phyloP scores from a whole-genome alignment of 2,888 invertebrate genomes.

The Uloborus plumipes region DNA sequence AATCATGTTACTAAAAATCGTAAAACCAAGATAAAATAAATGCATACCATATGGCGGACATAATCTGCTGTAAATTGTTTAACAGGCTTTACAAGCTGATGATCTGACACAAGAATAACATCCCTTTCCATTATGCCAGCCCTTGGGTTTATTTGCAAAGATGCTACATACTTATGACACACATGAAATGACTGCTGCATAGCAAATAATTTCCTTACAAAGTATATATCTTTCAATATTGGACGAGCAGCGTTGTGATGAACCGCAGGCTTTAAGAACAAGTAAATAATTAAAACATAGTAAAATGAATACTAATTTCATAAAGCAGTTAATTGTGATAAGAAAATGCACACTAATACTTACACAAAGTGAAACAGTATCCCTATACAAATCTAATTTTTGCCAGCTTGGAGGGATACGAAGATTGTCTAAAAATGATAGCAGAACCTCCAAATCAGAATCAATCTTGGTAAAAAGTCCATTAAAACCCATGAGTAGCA shows the following conservation, averaged over 20 bases:
- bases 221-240: conserved; percentile 82
- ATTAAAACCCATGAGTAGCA: conserved; percentile 90
- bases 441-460: conserved; percentile 72
- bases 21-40: background rate
- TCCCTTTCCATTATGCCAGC: conserved; percentile 62
- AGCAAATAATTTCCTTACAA: conserved; percentile 82
- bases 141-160: conserved; percentile 70
- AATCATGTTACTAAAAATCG: too few relatives aligned
- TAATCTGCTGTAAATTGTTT: conserved; percentile 82
- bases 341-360: conserved; percentile 17
- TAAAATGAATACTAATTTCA: background rate
- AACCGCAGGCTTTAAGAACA: conserved; percentile 75
- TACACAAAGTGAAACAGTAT: conserved; percentile 80
- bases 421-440: conserved; percentile 75
- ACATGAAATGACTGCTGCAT: conserved; percentile 82
- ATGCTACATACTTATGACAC: conserved; percentile 70
- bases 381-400: conserved; percentile 85
- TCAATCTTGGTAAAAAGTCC: conserved; percentile 84
- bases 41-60: conserved; percentile 76
- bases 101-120: conserved; percentile 71
- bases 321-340: background rate
- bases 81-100: conserved; percentile 81
- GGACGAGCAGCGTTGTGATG: conserved; percentile 79
- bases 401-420: conserved; percentile 80
- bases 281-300: conserved; percentile 6